Evolutionary conservation across 2,888 invertebrate genomes (phyloP).

Genomic region (Rhorus exstirpatorius): DNA sequence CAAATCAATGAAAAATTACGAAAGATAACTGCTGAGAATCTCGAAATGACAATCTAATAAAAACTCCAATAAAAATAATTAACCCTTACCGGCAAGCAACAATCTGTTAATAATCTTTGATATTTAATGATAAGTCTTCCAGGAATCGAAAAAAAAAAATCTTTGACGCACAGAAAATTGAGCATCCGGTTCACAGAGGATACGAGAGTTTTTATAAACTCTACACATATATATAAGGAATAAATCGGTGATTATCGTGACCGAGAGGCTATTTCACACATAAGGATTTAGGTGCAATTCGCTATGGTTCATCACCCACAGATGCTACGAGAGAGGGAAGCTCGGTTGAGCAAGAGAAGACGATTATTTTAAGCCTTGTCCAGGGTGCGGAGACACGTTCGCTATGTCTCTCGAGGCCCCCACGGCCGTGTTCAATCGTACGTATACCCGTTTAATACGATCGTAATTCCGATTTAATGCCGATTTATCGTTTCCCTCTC

Average conservation of each 20-base stretch:
- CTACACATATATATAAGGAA: constrained; percentile 7
- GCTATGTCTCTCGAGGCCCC: constrained; percentile 73
- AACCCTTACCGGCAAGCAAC: too few species aligned
- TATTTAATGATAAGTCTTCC: neutral
- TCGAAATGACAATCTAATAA: too few species aligned
- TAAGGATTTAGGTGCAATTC: constrained; percentile 17
- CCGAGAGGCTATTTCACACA: constrained; percentile 11
- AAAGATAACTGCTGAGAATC: too few species aligned
- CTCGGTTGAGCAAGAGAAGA: constrained; percentile 68
- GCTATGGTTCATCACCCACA: constrained; percentile 29
- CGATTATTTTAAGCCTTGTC: constrained; percentile 80
- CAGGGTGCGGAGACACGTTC: constrained; percentile 81
- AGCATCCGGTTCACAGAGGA: neutral
- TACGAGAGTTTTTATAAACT: constrained; percentile 28
- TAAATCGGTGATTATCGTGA: constrained; percentile 3
- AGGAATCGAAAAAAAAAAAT: neutral
- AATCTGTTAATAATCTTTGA: neutral
- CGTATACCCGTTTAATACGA: constrained; percentile 75
- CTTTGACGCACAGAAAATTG: neutral
- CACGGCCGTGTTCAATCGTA: constrained; percentile 67
- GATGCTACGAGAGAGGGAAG: constrained; percentile 31
- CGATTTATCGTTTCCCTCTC: constrained; percentile 80
- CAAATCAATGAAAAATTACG: too few species aligned
- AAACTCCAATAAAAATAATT: too few species aligned
- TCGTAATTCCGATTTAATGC: constrained; percentile 84